A percentile compares a stretch with the other conserved stretches of the same genome.
Evolutionary conservation across 2,888 invertebrate genomes (phyloP).

Genomic region (Parnassius apollo): DNA sequence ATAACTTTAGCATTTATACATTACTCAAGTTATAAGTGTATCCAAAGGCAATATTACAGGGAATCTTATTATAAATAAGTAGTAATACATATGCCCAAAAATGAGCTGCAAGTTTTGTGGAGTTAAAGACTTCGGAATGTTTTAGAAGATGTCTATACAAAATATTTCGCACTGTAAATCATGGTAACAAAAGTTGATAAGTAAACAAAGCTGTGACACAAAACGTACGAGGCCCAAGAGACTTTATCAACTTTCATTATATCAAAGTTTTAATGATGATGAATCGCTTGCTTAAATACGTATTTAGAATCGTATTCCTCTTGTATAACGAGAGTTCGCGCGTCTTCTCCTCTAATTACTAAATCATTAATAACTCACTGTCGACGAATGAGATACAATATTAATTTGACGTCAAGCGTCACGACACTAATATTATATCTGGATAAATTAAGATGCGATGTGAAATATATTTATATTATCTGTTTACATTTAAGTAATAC

Average conservation of each 20-base stretch:
- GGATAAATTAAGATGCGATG: slow-evolving; percentile 43
- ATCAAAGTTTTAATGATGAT: slow-evolving; percentile 65
- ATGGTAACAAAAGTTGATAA: slow-evolving; percentile 15
- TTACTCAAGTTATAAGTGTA: no score
- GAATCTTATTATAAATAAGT: no score
- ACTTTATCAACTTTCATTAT: slow-evolving; percentile 52
- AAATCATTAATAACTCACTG: slow-evolving; percentile 62
- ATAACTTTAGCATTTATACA: no score
- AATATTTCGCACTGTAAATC: slow-evolving; percentile 22
- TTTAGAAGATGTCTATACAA: slow-evolving; percentile 16
- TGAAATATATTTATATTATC: slow-evolving; percentile 29
- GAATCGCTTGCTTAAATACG: slow-evolving; percentile 53
- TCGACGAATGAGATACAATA: slow-evolving; percentile 55
- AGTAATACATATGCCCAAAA: no score
- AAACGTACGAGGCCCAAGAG: slow-evolving; percentile 44
- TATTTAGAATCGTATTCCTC: slow-evolving; percentile 53
- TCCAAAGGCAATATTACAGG: no score
- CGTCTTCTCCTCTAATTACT: slow-evolving; percentile 61
- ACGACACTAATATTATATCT: slow-evolving; percentile 54
- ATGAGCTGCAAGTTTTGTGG: no score
- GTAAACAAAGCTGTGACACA: slow-evolving; percentile 34
- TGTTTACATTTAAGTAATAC: not conserved
- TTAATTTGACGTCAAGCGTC: slow-evolving; percentile 55
- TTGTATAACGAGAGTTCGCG: slow-evolving; percentile 52
- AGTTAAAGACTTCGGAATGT: not conserved